Evolutionary conservation across 2,113 vertebrate genomes (phyloP).

Genomic region (Limanda limanda): DNA sequence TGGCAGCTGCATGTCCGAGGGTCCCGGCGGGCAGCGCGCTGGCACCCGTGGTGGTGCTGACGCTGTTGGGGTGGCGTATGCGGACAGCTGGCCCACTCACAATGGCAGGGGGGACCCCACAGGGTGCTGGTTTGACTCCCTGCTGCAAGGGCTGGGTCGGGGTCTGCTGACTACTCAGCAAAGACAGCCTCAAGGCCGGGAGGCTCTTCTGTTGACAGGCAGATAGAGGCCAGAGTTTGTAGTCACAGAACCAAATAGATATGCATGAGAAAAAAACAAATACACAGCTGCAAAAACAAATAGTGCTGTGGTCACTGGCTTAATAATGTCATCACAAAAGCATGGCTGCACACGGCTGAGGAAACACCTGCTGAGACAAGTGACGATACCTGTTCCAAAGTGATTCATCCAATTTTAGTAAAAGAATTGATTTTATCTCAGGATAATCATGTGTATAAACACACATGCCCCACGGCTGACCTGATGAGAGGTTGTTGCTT

Average conservation of each 20-base stretch:
- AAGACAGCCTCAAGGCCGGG: slow-evolving; percentile 88
- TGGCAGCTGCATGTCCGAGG: slow-evolving; percentile 79
- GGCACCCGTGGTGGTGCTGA: slow-evolving; percentile 75
- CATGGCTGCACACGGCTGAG: background rate
- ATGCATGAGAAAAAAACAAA: slow-evolving; percentile 21
- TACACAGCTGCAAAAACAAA: slow-evolving; percentile 33
- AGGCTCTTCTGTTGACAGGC: slow-evolving; percentile 87
- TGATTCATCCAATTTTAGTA: background rate
- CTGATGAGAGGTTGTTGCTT: slow-evolving; percentile 27
- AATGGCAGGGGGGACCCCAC: slow-evolving; percentile 78
- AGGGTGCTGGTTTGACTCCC: slow-evolving; percentile 78
- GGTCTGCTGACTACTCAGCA: slow-evolving; percentile 88
- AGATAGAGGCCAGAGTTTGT: slow-evolving; percentile 51
- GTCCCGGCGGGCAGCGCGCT: slow-evolving; percentile 63
- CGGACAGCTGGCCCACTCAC: slow-evolving; percentile 82
- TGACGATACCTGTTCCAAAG: background rate
- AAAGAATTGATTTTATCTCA: background rate
- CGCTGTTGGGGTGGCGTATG: slow-evolving; percentile 86
- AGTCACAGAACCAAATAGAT: slow-evolving; percentile 46
- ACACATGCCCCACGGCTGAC: slow-evolving; percentile 8
- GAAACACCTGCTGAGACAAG: background rate
- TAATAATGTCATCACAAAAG: slow-evolving; percentile 1
- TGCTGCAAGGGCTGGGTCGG: slow-evolving; percentile 82
- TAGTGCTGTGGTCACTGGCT: background rate
- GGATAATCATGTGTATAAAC: background rate